Base-by-base conservation (phyloP, 2,113 vertebrate species). In the Monopterus albus region DNA sequence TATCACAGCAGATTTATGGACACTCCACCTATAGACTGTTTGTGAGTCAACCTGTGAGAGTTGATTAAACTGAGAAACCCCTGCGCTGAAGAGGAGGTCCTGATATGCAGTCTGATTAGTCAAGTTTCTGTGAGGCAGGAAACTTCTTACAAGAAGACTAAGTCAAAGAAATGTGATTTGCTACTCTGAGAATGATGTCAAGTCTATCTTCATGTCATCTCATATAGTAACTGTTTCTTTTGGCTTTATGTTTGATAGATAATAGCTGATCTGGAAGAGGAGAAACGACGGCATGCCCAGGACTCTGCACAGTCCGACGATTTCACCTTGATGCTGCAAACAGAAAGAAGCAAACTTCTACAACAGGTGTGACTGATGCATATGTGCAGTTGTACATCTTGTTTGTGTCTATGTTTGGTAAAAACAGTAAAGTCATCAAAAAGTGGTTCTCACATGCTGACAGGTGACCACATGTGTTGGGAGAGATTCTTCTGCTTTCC, bases 191-290 rank as follows among this genome's bases (percentile, higher is more conserved):
- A 23, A 52, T n/a, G 12, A 40, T 61, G 17, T 39, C 13, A 62
- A 28, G 29, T 7, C 15, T 12, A 17, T 25, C 61, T 39, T 26
- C 36, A 21, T 53, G 36, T 59, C 2, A 36, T 50, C 26, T 43
- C 5, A 39, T 73, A 8, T n/a, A 5, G 5, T 5, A 43, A 10
- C 20, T 55, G 23, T 63, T 79, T 45, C 23, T 33, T 29, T 61
- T 3, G 8, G 1, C 36, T 0, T 25, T 81, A 49, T 68, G 77
- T 28, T 47, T 79, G 72, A 71, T 84, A 99, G 98, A 95, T 98
- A 77, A 98, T 99, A 7, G 85, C 95, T 60, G 97, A 98, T 88
- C 92, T 99, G 76, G 96, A 98, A 86, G 95, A 96, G 50, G 97
- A 99, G 82, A 89, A 95, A 42, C 93, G 92, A 10, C 88, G 93